Base-by-base conservation (phyloP, 2,113 vertebrate genomes). In the Callaeas wilsoni region DNA sequence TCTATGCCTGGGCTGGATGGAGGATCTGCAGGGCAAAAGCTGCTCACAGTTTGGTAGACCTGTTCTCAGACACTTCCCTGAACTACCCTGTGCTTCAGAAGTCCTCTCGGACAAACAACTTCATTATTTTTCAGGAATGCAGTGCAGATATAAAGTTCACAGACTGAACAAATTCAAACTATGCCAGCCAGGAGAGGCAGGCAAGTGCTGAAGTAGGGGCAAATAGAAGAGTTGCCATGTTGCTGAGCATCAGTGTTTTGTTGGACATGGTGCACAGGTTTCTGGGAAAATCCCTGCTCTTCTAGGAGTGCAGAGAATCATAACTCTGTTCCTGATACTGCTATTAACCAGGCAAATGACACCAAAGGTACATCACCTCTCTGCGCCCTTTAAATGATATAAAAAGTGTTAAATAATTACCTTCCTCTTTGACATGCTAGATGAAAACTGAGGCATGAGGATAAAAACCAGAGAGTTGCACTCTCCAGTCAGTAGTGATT, bases 221-320 rank as follows among this genome's bases (percentile, higher is more conserved):
- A 87, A 85, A 32, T 16, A 79, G 52, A 46, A 85, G 32, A 44
- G 4, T 12, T 67, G 19, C 29, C 9, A 1, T 15, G 9, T 30
- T 46, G 49, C 81, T 64, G 44, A 53, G 19, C 22, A 67, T 32
- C 49, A n/a, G 6, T 22, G 32, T 69, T 82, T 59, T 39, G 27
- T 10, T 1, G 0, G 37, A 64, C 18, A 62, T 0, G 1, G 13
- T 39, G 32, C 12, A 77, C 7, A 10, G 0, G 0, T 57, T 92
- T 64, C 53, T 60, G 68, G 35, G 25, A 32, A 84, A 93, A 70
- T 7, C 10, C 19, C 2, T 52, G 22, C 16, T 22, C 33, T 79
- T 29, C 44, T 27, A 75, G 35, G 19, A 57, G 6, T 7, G 17
- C 20, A 68, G 20, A 49, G 35, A 79, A 83, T 32, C 29, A 29